Base-by-base conservation (phyloP, 2,113 vertebrate species). In the Rhipidura dahli region DNA sequence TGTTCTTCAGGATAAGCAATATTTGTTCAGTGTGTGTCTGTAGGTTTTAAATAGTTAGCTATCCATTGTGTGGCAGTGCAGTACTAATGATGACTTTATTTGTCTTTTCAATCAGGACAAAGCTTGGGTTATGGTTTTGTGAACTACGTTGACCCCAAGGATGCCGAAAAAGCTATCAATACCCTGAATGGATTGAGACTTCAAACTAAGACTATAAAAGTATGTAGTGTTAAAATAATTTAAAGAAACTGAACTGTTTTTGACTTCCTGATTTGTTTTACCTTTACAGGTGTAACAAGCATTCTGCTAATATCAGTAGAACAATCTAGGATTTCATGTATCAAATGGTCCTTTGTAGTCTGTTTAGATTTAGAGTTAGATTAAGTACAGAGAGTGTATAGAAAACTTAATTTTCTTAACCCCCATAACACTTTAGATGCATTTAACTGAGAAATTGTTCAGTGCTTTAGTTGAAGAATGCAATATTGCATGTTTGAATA, bases 171-270 rank as follows among this genome's bases (percentile, higher is more conserved):
- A 97, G 99, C 99, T 92, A 99, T 99, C 97, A 99, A 99, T 97
- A 99, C 99, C 35, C 97, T 99, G 97, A 99, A 99, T 93, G 99
- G 99, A 98, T 97, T 99, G 97, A 98, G 99, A 98, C 99, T 99
- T 97, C 99, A 99, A 97, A 99, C 99, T 95, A 99, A 99, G 98
- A 99, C 99, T 95, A 99, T 99, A 97, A 99, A 99, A 98, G 99
- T 99, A 99, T 93, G 98, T 98, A 76, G 3, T 39, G 6, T 44
- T 71, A 68, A 56, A 79, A 39, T 44, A 37, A 79, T 53, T 80
- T 61, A 19, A 76, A 75, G 33, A 51, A 75, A 70, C 8, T 5
- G 7, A 86, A 63, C 2, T 63, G 9, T 40, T 84, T 84, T 66
- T 50, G 64, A 42, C 16, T 33, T 39, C 5, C 18, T 78, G 13